Percentiles rank a stretch among this genome's conserved stretches.
Evolutionary conservation across 2,888 invertebrate species (phyloP).

Genomic region (Temnothorax rugatulus): DNA sequence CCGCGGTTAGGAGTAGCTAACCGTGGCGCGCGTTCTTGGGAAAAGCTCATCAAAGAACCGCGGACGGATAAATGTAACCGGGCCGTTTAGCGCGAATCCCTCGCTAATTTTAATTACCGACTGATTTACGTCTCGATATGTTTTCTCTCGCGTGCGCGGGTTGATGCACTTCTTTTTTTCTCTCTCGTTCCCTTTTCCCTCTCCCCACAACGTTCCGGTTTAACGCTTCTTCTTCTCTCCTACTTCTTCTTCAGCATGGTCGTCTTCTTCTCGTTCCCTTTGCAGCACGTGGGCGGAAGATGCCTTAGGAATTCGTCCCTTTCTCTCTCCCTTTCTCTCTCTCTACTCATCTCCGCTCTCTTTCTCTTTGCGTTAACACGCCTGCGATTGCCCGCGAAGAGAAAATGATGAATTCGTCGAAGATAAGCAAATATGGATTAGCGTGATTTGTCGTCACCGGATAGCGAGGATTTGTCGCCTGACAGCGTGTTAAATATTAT

Average conservation of each 20-base stretch:
- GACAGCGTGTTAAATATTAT: not conserved
- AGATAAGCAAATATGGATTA: constrained; percentile 63
- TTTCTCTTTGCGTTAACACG: constrained; percentile 41
- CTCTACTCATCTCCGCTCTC: not conserved
- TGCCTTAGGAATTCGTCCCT: constrained; percentile 17
- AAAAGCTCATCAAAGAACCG: constrained; percentile 84
- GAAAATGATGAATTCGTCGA: constrained; percentile 63
- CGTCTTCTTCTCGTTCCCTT: constrained; percentile 23
- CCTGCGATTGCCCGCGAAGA: not conserved
- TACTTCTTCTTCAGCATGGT: constrained; percentile 2
- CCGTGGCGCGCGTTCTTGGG: constrained; percentile 76
- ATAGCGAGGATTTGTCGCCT: constrained; percentile 47
- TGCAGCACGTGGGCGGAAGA: constrained; percentile 56
- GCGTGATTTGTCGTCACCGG: constrained; percentile 61
- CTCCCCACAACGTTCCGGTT: constrained; percentile 4
- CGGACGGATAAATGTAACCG: constrained; percentile 84
- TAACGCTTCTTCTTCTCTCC: constrained; percentile 24
- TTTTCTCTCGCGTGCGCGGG: constrained; percentile 18
- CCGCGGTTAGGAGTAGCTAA: constrained; percentile 56
- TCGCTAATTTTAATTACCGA: constrained; percentile 85
- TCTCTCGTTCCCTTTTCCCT: constrained; percentile 10
- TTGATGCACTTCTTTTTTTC: constrained; percentile 5
- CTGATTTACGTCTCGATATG: constrained; percentile 82
- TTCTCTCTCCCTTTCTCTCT: not conserved
- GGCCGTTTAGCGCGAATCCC: constrained; percentile 84